Conservation (phyloP, 2,113 vertebrate species). For the Empidonax traillii region DNA sequence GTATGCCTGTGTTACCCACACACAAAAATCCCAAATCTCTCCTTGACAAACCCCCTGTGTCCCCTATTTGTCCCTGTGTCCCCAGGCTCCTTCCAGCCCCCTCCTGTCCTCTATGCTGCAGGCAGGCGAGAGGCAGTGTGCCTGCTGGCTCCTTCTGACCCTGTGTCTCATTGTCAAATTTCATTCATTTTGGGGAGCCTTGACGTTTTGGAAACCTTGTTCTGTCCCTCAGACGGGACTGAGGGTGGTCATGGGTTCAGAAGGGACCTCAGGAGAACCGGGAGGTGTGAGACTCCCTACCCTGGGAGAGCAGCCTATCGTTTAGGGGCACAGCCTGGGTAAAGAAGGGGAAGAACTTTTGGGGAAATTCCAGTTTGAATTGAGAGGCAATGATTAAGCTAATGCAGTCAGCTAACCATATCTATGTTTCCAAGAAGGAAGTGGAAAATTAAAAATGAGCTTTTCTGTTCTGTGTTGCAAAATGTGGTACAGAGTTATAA, state of each 20-base stretch:
- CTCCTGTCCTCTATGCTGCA: rapidly evolving
- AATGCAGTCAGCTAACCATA: neutral
- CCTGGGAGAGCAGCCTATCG: neutral
- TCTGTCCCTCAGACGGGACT: neutral
- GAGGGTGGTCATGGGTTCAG: neutral
- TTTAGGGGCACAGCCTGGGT: neutral
- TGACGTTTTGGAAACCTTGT: neutral
- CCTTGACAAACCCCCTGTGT: neutral
- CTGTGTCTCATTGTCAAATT: neutral
- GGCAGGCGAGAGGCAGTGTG: neutral
- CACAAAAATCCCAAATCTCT: neutral
- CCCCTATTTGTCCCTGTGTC: neutral
- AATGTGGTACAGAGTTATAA: neutral
- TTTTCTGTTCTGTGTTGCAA: neutral
- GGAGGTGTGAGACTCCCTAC: neutral
- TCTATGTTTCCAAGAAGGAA: neutral
- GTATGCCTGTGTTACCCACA: neutral
- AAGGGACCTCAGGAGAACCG: neutral
- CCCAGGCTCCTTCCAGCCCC: neutral
- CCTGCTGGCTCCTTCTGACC: neutral
- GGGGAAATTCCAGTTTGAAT: neutral
- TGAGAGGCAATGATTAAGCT: neutral
- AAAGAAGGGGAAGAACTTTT: neutral
- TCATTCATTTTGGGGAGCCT: neutral
- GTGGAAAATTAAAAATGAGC: neutral